Evolutionary conservation across 2,888 invertebrate species (phyloP), one percentile per base, ranked within the genome.

Genomic region (Apotomis turbidana): DNA sequence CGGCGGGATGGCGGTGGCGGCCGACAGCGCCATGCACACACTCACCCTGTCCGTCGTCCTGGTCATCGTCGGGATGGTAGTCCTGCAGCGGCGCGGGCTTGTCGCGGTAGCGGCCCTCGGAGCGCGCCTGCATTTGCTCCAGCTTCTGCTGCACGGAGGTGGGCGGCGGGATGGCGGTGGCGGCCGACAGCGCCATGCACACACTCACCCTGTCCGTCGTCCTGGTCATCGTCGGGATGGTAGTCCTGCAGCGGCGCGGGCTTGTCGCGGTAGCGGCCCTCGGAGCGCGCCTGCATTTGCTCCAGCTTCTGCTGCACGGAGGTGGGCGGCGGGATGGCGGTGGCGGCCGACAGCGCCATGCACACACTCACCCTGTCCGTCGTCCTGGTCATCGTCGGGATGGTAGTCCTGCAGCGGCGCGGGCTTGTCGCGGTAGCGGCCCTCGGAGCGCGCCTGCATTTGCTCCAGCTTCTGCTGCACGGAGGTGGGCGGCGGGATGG

Each of bases 131-230:
- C 36, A 9, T 6, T 12, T 54, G 5, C 3, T 9, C 3, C 3
- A 46, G 27, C 5, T 46, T 6, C 49, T 12, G 51, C n/a, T 15
- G 15, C 15, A 15, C 15, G 15, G 15, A 15, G 15, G 15, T 15
- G 15, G 15, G 15, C 15, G 15, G 15, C 15, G 15, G 15, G 15
- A 15, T 15, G 15, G 46, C 38, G 36, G 15, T 90, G 84, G 93
- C 92, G 62, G 93, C 93, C 46, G 92, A 92, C 77, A 93, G 88
- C 79, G 93, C 93, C 15, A 15, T 15, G 15, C 15, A 15, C 15
- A 15, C 15, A 66, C 54, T 58, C n/a, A 15, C 15, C 15, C 15
- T 15, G 15, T 0, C 15, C 15, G 15, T 15, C 15, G 15, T 15
- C 15, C 15, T 15, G 15, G 15, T 15, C 15, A 15, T 15, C 15